Conservation (phyloP, 2,113 vertebrate species). For the Phylloscopus trochiloides region DNA sequence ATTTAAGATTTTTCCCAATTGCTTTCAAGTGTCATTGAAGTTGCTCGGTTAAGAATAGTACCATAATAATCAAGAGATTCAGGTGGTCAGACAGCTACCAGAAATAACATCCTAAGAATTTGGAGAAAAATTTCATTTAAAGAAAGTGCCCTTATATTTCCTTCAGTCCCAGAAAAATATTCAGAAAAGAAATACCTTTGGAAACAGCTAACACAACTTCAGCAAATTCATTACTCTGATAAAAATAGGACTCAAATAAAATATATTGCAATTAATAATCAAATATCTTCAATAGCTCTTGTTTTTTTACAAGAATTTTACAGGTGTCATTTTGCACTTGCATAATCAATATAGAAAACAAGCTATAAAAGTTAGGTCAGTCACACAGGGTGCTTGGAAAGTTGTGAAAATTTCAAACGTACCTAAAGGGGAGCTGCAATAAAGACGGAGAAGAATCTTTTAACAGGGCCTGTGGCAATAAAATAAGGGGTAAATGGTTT, state of each 20-base stretch:
- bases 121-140: not conserved
- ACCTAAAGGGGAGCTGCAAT: not conserved
- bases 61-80: not conserved
- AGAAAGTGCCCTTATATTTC: not conserved
- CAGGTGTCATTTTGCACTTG: not conserved
- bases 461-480: not conserved
- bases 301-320: not conserved
- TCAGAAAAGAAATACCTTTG: not conserved
- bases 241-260: not conserved
- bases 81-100: not conserved
- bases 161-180: not conserved
- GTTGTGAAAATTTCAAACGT: not conserved
- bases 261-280: not conserved
- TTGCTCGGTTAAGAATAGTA: not conserved
- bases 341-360: not conserved
- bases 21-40: not conserved
- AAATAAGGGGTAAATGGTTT: not conserved
- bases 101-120: not conserved
- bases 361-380: not conserved
- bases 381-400: not conserved
- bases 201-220: not conserved
- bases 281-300: not conserved
- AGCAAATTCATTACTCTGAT: not conserved
- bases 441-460: not conserved
- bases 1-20: not conserved